Conservation (phyloP, 2,113 vertebrate genomes). For the Piaya cayana region DNA sequence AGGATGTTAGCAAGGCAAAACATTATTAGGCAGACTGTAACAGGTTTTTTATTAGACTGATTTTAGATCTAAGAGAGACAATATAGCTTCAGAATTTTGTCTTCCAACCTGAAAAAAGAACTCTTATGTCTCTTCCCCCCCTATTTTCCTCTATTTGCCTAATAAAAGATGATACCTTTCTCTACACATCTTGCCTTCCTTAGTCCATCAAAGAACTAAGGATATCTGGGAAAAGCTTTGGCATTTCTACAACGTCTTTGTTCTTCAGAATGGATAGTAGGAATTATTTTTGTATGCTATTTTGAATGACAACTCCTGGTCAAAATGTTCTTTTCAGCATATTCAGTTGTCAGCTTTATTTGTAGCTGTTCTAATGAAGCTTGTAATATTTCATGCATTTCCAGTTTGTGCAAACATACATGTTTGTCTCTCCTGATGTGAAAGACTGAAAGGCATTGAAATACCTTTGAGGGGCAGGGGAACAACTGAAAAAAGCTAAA, state of each 20-base stretch:
- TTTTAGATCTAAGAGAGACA: not conserved
- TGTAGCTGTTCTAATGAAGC: not conserved
- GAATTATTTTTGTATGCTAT: not conserved
- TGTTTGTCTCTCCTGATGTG: not conserved
- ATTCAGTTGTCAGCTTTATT: not conserved
- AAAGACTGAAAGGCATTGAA: conserved; percentile 10
- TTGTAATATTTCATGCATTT: not conserved
- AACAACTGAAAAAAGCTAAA: accelerated
- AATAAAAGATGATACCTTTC: not conserved
- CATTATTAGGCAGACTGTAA: not conserved
- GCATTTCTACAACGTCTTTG: not conserved
- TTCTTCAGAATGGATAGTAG: not conserved
- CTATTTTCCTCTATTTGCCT: not conserved
- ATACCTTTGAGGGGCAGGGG: not conserved
- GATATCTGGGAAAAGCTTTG: not conserved
- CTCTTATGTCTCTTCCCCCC: not conserved
- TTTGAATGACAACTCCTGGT: not conserved
- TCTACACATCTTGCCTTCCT: not conserved
- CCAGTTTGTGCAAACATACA: not conserved
- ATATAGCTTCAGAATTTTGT: not conserved
- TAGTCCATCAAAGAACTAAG: not conserved
- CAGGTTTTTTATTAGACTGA: not conserved
- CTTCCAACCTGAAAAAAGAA: not conserved
- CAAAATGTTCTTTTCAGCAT: not conserved
- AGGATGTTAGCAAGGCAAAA: not conserved